Evolutionary conservation across 2,888 invertebrate species (phyloP).

Genomic region (Xestia xanthographa): DNA sequence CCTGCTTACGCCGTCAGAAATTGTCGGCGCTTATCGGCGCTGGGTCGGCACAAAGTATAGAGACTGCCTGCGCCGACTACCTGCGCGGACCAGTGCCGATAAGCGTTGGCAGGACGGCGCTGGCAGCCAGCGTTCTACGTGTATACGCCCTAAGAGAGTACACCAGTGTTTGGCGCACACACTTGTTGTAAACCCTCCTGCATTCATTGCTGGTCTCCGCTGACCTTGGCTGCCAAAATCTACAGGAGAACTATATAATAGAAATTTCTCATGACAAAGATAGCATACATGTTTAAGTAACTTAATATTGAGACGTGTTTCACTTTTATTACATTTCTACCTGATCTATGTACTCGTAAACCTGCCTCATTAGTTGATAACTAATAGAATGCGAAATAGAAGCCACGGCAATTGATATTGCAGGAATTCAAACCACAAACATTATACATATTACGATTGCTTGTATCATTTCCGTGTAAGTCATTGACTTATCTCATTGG

Average conservation of each 20-base stretch:
- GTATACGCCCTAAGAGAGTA: too few species aligned
- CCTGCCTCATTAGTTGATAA: background rate
- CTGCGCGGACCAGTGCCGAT: too few species aligned
- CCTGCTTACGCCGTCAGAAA: too few species aligned
- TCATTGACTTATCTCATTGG: background rate
- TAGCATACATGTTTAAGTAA: background rate
- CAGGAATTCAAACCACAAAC: slow-evolving; percentile 35
- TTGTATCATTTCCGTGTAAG: slow-evolving; percentile 12
- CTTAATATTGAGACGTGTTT: background rate
- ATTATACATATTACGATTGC: slow-evolving; percentile 9
- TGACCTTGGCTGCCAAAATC: background rate
- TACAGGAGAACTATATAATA: background rate
- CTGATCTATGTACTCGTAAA: background rate
- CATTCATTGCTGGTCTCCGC: background rate
- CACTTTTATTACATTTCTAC: rapidly evolving
- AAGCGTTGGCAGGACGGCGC: too few species aligned
- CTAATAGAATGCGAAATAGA: slow-evolving; percentile 5
- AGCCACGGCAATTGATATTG: slow-evolving; percentile 19
- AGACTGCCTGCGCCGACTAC: too few species aligned
- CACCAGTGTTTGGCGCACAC: too few species aligned
- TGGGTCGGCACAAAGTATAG: too few species aligned
- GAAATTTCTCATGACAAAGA: background rate
- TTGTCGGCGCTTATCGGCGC: too few species aligned
- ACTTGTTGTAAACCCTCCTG: background rate
- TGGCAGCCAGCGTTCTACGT: too few species aligned